Evolutionary conservation across 2,113 vertebrate species (phyloP).

Genomic region (Erythrocercus mccallii): DNA sequence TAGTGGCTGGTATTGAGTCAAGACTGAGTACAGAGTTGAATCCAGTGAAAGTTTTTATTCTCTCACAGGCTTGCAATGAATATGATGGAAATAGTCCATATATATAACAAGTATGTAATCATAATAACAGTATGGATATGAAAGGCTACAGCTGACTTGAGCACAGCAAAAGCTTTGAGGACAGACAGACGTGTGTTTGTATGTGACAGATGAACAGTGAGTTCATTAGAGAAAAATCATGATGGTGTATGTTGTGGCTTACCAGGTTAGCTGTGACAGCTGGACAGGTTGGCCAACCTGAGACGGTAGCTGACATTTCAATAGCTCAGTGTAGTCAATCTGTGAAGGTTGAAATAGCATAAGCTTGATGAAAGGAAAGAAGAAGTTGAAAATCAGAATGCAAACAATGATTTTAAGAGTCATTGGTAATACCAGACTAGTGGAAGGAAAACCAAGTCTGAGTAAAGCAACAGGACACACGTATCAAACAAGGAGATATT

Average conservation of each 20-base stretch:
- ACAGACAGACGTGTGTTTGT: not conserved
- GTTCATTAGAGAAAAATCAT: not conserved
- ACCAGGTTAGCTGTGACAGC: not conserved
- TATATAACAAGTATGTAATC: not conserved
- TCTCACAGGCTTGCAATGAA: rapidly evolving
- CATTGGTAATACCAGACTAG: not conserved
- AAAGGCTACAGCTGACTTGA: not conserved
- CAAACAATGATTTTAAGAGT: not conserved
- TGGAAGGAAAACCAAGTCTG: not conserved
- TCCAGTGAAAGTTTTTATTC: not conserved
- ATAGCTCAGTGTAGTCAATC: rapidly evolving
- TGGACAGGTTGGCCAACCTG: not conserved
- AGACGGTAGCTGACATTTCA: not conserved
- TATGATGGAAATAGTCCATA: not conserved
- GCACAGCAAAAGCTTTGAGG: not conserved
- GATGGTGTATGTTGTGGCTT: not conserved
- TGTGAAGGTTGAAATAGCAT: not conserved
- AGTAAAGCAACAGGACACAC: not conserved
- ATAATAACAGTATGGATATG: not conserved
- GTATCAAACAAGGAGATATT: not conserved
- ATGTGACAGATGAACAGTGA: not conserved
- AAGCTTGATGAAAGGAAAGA: not conserved
- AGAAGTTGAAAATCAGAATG: not conserved
- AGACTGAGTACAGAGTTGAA: not conserved
- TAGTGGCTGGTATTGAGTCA: not conserved